Evolutionary conservation across 2,888 invertebrate species (phyloP), one percentile per base, ranked within the genome.

Genomic region (Heliconius aoede): DNA sequence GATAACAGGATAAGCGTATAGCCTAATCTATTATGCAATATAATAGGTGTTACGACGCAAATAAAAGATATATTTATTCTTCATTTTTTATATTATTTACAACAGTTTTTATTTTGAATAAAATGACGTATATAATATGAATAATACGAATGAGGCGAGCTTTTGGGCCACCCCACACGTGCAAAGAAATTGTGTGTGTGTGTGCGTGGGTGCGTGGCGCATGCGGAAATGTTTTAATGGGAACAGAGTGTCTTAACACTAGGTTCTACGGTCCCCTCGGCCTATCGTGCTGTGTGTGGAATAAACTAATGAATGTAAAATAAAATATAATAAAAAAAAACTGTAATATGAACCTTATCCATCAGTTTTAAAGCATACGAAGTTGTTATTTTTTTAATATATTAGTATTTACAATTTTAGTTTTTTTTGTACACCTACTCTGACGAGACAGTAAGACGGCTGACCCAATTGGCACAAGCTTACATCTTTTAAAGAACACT

Each of bases 391-490:
- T 64, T 76, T 69, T 46, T 73, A 76, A 46, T 46, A 55, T n/a
- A 60, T 75, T 11, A 11, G 40, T 81, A 81, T 80, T 81, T 82
- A 78, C 32, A 64, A 36, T 79, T 80, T 78, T 72, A 60, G 72
- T 86, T 88, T 87, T 88, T 87, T 85, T 81, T 80, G 84, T 86
- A 85, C 84, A 83, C 84, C 86, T 86, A 84, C 84, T 84, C 84
- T 86, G 85, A 64, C 83, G 87, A 81, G 82, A 82, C 77, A 80
- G 76, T 78, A 85, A 85, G 88, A 88, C 88, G 86, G 85, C 86
- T 90, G 91, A 91, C 93, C 93, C 84, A 93, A 86, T 93, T 93
- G 93, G 93, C 93, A 91, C 86, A 79, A 79, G 80, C 81, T 81
- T 84, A 83, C 82, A 84, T 86, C 87, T 90, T 88, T 85, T 83